Evolutionary conservation across 2,888 invertebrate genomes (phyloP), one percentile per base, ranked within the genome.

Genomic region (Trisateles emortualis): DNA sequence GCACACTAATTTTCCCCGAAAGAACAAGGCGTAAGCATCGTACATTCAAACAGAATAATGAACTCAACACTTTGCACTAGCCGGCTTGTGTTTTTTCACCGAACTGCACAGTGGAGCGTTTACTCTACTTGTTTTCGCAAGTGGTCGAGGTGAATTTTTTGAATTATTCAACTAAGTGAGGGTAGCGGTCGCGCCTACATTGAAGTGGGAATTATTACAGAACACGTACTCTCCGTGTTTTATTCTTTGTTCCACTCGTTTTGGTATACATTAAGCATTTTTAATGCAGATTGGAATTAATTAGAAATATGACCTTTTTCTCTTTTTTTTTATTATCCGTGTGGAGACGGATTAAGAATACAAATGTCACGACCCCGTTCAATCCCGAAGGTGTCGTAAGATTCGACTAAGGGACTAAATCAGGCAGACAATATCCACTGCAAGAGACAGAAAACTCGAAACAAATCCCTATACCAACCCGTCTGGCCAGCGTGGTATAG

Each of bases 151-250:
- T 72, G 82, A 80, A 82, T 84, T 83, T n/a, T 84, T 81, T 85
- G 83, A 86, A 85, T 85, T 78, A 86, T 86, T 84, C 82, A 84
- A 73, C 78, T 82, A 79, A 81, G 74, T 76, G 79, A 81, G 75
- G 76, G 72, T 73, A 72, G 76, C 73, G 61, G 63, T 59, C 57
- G 62, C 68, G 58, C 68, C 70, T 72, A 74, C 70, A 70, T 62
- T 67, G 62, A 59, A 72, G 62, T 64, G 59, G 60, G 49, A 62
- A 64, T 61, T 62, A 64, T 70, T 72, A 60, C 63, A 59, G 63
- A 64, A 74, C 58, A 65, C 68, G 52, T 53, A 64, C 62, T 33
- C 44, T 41, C 24, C 14, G 30, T 40, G 26, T 54, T 36, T 40
- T 33, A 26, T 51, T 47, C 16, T 59, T 48, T 52, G 50, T 55